Percentiles rank a stretch among this genome's conserved stretches.
Conservation (phyloP, 1,140 invertebrate genomes). For the Drosophila kepulauana region DNA sequence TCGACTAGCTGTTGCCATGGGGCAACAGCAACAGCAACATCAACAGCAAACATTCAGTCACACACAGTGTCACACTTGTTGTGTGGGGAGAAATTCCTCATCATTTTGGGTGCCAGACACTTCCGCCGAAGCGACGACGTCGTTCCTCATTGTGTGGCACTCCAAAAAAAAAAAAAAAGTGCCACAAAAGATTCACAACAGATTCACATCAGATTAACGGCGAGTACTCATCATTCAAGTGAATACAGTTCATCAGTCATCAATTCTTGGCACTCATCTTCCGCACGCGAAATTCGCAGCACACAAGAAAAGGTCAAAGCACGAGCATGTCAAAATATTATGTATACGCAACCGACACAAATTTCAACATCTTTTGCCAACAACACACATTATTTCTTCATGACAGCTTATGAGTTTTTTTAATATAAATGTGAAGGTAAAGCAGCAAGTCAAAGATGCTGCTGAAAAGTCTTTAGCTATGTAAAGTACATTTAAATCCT, state of each 20-base stretch:
- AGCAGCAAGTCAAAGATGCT: too few relatives aligned
- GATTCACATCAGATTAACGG: not conserved
- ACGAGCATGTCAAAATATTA: too few relatives aligned
- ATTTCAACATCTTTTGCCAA: too few relatives aligned
- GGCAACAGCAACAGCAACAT: not conserved
- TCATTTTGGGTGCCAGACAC: constrained; percentile 64
- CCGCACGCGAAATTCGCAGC: not conserved
- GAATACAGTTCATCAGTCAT: not conserved
- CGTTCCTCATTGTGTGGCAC: constrained; percentile 14
- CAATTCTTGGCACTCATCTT: not conserved
- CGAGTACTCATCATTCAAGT: not conserved
- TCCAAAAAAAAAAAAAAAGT: not conserved
- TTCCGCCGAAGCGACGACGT: constrained; percentile 47
- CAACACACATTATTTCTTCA: too few relatives aligned
- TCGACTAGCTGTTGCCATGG: constrained; percentile 48
- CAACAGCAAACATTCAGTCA: too few relatives aligned
- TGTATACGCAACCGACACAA: too few relatives aligned
- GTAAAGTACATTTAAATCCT: too few relatives aligned
- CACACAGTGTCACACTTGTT: too few relatives aligned
- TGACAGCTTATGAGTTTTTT: too few relatives aligned
- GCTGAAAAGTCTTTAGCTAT: too few relatives aligned
- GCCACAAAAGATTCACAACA: constrained; percentile 20
- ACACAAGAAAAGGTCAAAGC: too few relatives aligned
- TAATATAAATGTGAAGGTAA: too few relatives aligned
- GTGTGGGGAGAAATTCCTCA: constrained; percentile 7